Evolutionary conservation across 2,797 vertebrate species (phyloP), one percentile per base, ranked within the genome.

Genomic region (Limnodromus scolopaceus): DNA sequence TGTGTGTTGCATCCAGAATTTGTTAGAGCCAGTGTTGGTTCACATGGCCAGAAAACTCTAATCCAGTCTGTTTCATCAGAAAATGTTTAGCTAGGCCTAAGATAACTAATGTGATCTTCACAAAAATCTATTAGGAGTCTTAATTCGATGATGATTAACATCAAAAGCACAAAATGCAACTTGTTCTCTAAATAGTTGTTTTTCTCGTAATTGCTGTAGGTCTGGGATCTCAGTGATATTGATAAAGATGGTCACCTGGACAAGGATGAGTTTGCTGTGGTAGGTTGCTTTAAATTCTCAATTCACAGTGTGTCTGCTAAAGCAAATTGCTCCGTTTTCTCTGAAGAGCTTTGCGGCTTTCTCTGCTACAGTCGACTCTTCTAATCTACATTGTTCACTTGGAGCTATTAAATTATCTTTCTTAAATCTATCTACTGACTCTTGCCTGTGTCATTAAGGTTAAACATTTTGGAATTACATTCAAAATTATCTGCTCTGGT

Each of bases 171-270:
- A 23, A 48, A 49, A 17, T 64, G 23, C 80, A 53, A 76, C 43
- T 85, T 81, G 17, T 16, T 84, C 24, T 77, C 69, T 82, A 66
- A 90, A 49, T 83, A 0, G 1, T n/a, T 64, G 27, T n/a, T 66
- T 89, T 85, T 32, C 4, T 90, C 34, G 10, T 79, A 10, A 76
- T 80, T 70, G 39, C 84, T 79, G 11, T 84, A 99, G 99, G 99
- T 99, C 75, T 99, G 99, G 99, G 99, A 99, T 96, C 98, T 99
- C 92, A 99, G 99, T 93, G 99, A 99, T 97, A 99, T 99, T 16
- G 99, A 99, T 96, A 99, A 99, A 98, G 99, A 99, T 41, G 99
- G 99, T 15, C 99, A 99, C 78, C 97, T 99, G 97, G 99, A 99
- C 98, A 99, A 97, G 96, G 99, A 99, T 14, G 99, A 99, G 92